Percentiles rank a stretch among this genome's conserved stretches.
These are phyloP conservation scores for Oxycera nigricornis DNA, from an alignment of 2,888 invertebrate genomes.

Conservation along the genomic window DNA sequence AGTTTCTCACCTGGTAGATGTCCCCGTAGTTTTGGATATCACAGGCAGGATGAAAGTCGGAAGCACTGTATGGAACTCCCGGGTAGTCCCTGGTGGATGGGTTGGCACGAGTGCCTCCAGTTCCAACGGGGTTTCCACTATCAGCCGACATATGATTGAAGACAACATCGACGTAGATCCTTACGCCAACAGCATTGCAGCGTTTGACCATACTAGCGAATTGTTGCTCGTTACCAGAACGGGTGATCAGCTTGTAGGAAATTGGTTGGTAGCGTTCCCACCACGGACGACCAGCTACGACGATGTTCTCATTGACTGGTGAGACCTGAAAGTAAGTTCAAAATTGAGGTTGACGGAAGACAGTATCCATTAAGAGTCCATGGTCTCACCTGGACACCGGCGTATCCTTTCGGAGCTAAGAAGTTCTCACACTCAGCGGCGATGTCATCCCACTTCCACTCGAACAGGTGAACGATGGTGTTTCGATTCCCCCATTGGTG, in stretches of 20 bases:
- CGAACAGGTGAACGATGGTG: slow-evolving; percentile 78
- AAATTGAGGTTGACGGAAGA: not conserved
- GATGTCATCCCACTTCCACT: slow-evolving; percentile 85
- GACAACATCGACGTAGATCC: slow-evolving; percentile 85
- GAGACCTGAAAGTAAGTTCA: slow-evolving; percentile 65
- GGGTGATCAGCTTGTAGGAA: slow-evolving; percentile 76
- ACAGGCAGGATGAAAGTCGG: slow-evolving; percentile 75
- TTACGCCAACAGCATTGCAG: slow-evolving; percentile 80
- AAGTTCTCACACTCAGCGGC: slow-evolving; percentile 81
- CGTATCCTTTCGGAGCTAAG: slow-evolving; percentile 75
- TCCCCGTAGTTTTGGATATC: slow-evolving; percentile 72
- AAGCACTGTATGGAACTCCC: slow-evolving; percentile 69
- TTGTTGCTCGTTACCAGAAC: slow-evolving; percentile 78
- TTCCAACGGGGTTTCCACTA: slow-evolving; percentile 62
- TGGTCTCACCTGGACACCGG: slow-evolving; percentile 72
- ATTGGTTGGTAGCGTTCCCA: slow-evolving; percentile 90
- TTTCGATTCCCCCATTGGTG: slow-evolving; percentile 67
- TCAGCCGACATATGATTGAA: slow-evolving; percentile 84
- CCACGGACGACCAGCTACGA: slow-evolving; percentile 76
- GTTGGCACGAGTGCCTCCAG: slow-evolving; percentile 69
- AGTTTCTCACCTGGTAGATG: slow-evolving; percentile 71
- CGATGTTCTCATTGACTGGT: slow-evolving; percentile 76
- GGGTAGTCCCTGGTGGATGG: slow-evolving; percentile 65
- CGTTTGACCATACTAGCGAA: slow-evolving; percentile 78
- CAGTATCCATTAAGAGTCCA: not conserved